Base-by-base conservation (phyloP, 2,113 vertebrate genomes). In the Hydrochoerus hydrochaeris region DNA sequence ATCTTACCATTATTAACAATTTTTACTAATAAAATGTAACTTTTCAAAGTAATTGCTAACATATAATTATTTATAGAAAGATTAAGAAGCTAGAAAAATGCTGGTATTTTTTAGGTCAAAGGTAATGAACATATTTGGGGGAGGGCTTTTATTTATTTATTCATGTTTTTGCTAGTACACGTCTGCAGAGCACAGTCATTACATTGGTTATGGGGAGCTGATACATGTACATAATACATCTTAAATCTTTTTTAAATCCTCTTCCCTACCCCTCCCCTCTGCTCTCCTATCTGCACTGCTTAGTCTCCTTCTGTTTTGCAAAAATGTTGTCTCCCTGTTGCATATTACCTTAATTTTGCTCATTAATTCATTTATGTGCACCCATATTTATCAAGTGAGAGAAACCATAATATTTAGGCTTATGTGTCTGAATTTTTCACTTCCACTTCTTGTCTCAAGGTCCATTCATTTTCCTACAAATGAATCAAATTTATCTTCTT, bases 21-120 rank as follows among this genome's bases (percentile, higher is more conserved):
- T 35, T 28, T 54, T 85, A 69, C 24, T 88, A 63, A 65, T 92
- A 95, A 89, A 88, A 93, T 63, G 5, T 90, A 30, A 7, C 71
- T 7, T 73, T 96, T 82, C n/a, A 82, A 73, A 82, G 13, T 5
- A 58, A 75, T 67, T 60, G 20, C 57, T 26, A 81, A 90, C 38
- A 90, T 46, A 57, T 75, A 96, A 60, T 96, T 91, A 19, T 94
- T 83, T 54, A 41, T 58, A 35, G 13, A 86, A 90, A 49, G 19
- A 83, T 57, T 91, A 82, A 46, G 63, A 82, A 63, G 10, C 20
- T 30, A 85, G 80, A 85, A 30, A 81, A 44, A n/a, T 73, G 17
- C 63, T 4, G 2, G 32, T 35, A 60, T 82, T 90, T 77, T 77
- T 88, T 91, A 12, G 82, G 38, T 69, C 19, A 75, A 75, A 87